Percentiles rank a stretch among this genome's conserved stretches.
phyloP scores from a whole-genome alignment of 2,797 vertebrate genomes.

The Pseudocheirus occidentalis region DNA sequence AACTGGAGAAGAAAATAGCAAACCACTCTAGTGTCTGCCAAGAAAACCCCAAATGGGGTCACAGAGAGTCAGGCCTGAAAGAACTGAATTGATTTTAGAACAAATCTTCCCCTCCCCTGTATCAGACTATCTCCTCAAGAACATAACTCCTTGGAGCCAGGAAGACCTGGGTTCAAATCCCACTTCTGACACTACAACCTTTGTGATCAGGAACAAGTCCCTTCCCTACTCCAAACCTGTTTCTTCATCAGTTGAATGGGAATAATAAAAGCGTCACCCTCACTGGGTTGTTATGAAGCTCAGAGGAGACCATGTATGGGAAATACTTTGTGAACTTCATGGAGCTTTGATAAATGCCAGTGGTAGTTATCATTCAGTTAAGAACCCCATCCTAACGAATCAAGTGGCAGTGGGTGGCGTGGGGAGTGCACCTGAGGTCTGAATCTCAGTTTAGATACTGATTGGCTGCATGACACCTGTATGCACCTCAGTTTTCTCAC shows the following conservation, averaged over 20 bases:
- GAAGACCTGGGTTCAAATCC: no score
- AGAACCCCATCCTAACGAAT: neutral
- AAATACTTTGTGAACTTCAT: neutral
- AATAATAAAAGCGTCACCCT: neutral
- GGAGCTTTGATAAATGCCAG: neutral
- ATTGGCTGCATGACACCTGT: no score
- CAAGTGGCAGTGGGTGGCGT: neutral
- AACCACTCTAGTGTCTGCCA: neutral
- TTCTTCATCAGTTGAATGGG: neutral
- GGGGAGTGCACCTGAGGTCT: neutral
- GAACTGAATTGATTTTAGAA: neutral
- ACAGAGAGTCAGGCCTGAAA: neutral
- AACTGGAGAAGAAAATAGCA: neutral
- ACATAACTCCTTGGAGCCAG: no score
- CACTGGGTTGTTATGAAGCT: no score
- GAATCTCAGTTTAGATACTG: neutral
- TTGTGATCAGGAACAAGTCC: neutral
- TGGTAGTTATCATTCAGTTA: neutral
- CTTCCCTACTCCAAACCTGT: neutral
- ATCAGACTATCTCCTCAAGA: no score
- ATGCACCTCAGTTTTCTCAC: no score
- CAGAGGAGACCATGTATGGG: neutral
- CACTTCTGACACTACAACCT: neutral
- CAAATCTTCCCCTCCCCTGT: no score
- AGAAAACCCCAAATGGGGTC: no score